Percentiles rank a stretch among this genome's conserved stretches.
Conservation (phyloP, 2,888 invertebrate species). For the Polyommatus iphigenia region DNA sequence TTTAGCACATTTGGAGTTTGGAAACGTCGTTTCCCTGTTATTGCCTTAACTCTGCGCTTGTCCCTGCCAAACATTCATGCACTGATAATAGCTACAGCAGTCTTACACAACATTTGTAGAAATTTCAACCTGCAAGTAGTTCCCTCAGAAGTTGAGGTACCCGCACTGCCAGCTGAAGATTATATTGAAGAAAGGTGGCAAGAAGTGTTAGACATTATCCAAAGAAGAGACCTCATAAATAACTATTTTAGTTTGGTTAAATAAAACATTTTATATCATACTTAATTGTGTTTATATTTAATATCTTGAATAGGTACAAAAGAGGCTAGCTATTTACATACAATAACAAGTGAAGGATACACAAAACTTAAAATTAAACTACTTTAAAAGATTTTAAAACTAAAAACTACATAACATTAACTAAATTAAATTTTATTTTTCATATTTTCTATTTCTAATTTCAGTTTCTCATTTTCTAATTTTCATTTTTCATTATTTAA, state of each 20-base stretch:
- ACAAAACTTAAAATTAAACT: too few species aligned
- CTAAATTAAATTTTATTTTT: not conserved
- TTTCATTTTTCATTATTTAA: not conserved
- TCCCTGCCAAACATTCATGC: too few species aligned
- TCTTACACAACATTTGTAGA: too few species aligned
- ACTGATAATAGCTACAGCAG: too few species aligned
- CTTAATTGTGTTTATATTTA: not conserved
- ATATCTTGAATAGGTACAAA: too few species aligned
- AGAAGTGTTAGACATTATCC: not conserved
- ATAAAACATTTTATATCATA: not conserved
- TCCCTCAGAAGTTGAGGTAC: constrained; percentile 17
- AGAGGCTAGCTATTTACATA: too few species aligned
- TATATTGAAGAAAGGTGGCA: not conserved
- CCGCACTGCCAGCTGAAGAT: not conserved
- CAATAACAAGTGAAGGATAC: too few species aligned
- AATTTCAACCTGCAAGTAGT: too few species aligned
- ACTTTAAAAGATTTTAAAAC: not conserved
- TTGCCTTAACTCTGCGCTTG: too few species aligned
- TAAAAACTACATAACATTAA: not conserved
- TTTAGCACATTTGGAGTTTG: too few species aligned
- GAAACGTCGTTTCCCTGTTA: too few species aligned
- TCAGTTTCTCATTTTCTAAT: not conserved
- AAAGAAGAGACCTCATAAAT: not conserved
- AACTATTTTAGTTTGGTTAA: not conserved
- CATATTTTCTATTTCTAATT: not conserved